Conservation (phyloP, 2,113 vertebrate genomes). For the Baryphthengus martii region DNA sequence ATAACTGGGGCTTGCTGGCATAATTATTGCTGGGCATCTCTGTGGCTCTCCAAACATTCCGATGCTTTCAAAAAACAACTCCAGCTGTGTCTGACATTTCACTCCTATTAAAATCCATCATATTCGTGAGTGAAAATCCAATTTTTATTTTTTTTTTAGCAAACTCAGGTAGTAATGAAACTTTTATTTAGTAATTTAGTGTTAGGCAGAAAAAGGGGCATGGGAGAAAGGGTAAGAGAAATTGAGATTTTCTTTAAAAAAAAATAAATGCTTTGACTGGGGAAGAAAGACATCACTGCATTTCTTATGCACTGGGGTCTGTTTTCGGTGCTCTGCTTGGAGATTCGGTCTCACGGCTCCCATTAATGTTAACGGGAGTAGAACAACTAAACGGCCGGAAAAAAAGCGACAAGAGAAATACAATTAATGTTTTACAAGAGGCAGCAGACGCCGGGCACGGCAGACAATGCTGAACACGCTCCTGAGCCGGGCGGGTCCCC, state of each 20-base stretch:
- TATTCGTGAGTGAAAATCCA: slow-evolving; percentile 25
- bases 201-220: background rate
- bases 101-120: slow-evolving; percentile 54
- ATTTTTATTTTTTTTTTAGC: slow-evolving; percentile 14
- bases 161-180: slow-evolving; percentile 42
- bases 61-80: slow-evolving; percentile 11
- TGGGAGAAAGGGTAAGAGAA: background rate
- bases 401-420: background rate
- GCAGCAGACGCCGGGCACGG: accelerated
- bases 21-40: background rate
- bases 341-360: background rate
- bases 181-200: slow-evolving; percentile 45
- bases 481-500: background rate
- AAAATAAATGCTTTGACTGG: background rate
- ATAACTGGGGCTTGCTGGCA: background rate
- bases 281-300: background rate
- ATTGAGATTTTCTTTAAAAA: background rate
- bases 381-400: background rate
- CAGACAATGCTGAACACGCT: background rate
- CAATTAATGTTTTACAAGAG: background rate
- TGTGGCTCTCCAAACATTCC: background rate
- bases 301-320: background rate
- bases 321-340: background rate
- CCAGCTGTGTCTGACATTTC: slow-evolving; percentile 66
- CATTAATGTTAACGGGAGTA: background rate